Percentiles rank a stretch among this genome's conserved stretches.
phyloP scores from a whole-genome alignment of 2,797 vertebrate species.

The Sciurus vulgaris region DNA sequence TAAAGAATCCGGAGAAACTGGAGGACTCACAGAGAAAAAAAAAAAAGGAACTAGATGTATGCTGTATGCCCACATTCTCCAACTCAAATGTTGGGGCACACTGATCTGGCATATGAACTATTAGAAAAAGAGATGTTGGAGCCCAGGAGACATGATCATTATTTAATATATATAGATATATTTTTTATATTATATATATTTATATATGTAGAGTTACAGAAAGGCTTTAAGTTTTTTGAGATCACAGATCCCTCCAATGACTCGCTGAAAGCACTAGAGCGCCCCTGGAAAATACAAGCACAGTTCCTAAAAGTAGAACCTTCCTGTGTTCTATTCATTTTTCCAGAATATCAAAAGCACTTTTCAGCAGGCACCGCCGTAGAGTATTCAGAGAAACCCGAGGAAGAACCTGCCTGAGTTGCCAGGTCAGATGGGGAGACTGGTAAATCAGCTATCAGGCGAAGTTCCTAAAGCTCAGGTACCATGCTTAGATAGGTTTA shows the following conservation, averaged over 20 bases:
- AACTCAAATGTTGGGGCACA: slow-evolving; percentile 5
- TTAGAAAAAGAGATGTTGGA: slow-evolving; percentile 17
- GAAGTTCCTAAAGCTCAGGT: not conserved
- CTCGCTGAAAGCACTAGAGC: slow-evolving; percentile 40
- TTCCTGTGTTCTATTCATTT: slow-evolving; percentile 4
- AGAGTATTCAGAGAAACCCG: not conserved
- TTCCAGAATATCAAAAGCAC: slow-evolving; percentile 38
- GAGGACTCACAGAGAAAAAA: not conserved
- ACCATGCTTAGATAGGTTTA: not conserved
- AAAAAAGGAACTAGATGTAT: not conserved
- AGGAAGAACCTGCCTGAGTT: slow-evolving; percentile 33
- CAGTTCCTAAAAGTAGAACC: slow-evolving; percentile 55
- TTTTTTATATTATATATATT: no score
- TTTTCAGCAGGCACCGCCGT: not conserved
- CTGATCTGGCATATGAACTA: not conserved
- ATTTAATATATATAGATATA: not conserved
- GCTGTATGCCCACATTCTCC: not conserved
- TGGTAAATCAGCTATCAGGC: not conserved
- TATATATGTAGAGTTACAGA: not conserved
- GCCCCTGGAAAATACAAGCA: not conserved
- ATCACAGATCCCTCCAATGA: not conserved
- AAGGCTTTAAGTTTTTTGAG: slow-evolving; percentile 41
- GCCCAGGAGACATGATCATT: not conserved
- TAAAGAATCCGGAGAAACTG: slow-evolving; percentile 45
- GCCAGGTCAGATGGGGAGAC: not conserved